Percentiles rank a stretch among this genome's conserved stretches.
Conservation (phyloP, 1,140 invertebrate species). For the Trigoniulus corallinus region DNA sequence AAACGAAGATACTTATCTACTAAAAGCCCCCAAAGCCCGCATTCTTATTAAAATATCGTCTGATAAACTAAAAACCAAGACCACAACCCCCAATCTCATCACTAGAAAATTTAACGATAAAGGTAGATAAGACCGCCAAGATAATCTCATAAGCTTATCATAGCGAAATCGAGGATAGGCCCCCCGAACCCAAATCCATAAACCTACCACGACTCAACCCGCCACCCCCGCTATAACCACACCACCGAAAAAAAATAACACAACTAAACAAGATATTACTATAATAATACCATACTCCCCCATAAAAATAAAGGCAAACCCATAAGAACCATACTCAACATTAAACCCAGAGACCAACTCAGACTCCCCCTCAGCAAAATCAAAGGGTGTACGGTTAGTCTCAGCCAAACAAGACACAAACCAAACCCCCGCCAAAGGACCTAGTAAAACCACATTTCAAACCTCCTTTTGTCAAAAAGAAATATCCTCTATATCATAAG, state of each 20-base stretch:
- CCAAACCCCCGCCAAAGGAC: constrained; percentile 14
- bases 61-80: neutral
- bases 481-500: constrained; percentile 13
- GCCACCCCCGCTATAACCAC: neutral
- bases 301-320: constrained; percentile 56
- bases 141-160: neutral
- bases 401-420: constrained; percentile 10
- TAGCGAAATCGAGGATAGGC: neutral
- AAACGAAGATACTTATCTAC: neutral
- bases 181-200: neutral
- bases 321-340: constrained; percentile 44
- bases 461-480: constrained; percentile 15
- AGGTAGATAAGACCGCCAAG: neutral
- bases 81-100: neutral
- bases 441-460: neutral
- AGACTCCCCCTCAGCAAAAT: constrained; percentile 55
- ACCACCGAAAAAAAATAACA: constrained; percentile 30
- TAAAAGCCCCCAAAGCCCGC: neutral
- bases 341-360: constrained; percentile 61
- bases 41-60: neutral
- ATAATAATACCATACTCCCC: constrained; percentile 44
- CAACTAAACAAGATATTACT: constrained; percentile 24
- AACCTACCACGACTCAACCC: neutral
- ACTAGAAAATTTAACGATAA: neutral
- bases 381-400: constrained; percentile 1